Base-by-base conservation (phyloP, 1,140 invertebrate species). In the Drosophila pandora region DNA sequence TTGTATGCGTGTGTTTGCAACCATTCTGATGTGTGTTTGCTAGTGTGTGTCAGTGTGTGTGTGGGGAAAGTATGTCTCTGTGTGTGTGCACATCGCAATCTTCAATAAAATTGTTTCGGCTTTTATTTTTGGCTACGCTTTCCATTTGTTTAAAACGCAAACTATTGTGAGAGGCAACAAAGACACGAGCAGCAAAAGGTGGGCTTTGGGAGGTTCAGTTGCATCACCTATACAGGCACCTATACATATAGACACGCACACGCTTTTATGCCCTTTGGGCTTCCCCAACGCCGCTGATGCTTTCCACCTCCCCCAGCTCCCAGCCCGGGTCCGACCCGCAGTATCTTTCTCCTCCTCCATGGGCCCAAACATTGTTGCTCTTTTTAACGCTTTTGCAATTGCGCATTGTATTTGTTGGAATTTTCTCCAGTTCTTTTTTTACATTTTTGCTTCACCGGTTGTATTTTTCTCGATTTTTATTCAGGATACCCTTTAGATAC, bases 131-230 rank as follows among this genome's bases (percentile, higher is more conserved):
- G 78, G 74, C 69, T 87, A 72, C 83, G 70, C 78, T 85, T 82
- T 85, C 70, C 82, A 85, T 85, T 85, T 85, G 82, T 88, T 85
- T 85, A 87, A 85, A 85, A 79, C 82, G 83, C 78, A 87, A 76
- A 88, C 82, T 85, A 87, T 85, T 87, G 82, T 87, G 69, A 45
- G 22, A 43, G 68, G 69, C 69, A 73, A 73, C 70, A 73, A 73
- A 73, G 71, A 74, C 50, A 71, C 37, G 52, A 48, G 25, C 25
- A 22, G 9, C 7, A 12, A 39, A 55, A 21, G 4, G 22, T 21
- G 41, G 41, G n/a, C 3, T 13, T n/a, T 2, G 9, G 41, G n/a
- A 2, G 41, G n/a, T 5, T 7, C 2, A 13, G 41, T 43, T 13
- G 50, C 34, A 55, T 69, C 43, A 69, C 63, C 65, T 57, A 69